A percentile compares a stretch with the other conserved stretches of the same genome.
Evolutionary conservation across 1,140 invertebrate species (phyloP).

Genomic region (Lepidurus couesii): DNA sequence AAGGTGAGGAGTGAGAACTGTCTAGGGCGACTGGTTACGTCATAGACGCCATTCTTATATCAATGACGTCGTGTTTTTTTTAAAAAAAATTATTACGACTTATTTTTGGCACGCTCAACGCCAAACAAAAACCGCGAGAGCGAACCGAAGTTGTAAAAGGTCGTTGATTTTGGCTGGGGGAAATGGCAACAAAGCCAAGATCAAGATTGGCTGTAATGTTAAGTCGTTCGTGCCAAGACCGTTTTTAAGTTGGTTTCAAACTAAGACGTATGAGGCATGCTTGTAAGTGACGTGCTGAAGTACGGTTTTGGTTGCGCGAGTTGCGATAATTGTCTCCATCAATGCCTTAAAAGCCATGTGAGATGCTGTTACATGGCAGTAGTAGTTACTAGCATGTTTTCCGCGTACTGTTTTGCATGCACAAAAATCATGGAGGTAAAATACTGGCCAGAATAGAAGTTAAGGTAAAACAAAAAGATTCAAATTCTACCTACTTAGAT

Average conservation of each 20-base stretch:
- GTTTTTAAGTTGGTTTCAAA: conserved; percentile 1
- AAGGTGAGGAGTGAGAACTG: background rate
- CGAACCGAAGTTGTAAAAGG: background rate
- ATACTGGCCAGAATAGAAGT: background rate
- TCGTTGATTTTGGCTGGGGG: background rate
- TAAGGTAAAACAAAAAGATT: background rate
- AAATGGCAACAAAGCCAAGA: conserved; percentile 4
- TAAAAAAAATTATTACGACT: background rate
- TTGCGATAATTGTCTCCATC: conserved; percentile 6
- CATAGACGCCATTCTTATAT: background rate
- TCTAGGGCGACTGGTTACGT: background rate
- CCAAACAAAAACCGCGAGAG: background rate
- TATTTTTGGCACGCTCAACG: background rate
- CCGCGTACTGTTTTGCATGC: background rate
- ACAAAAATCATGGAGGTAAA: background rate
- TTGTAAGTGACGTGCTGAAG: conserved; percentile 18
- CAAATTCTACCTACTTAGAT: background rate
- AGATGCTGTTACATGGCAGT: background rate
- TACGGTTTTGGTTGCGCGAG: background rate
- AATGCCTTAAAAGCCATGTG: conserved; percentile 1
- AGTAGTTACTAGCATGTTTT: background rate
- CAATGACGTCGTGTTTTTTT: background rate
- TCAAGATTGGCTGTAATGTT: conserved; percentile 19
- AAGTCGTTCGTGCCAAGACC: conserved; percentile 1
- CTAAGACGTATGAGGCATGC: background rate